Evolutionary conservation across 2,113 vertebrate genomes (phyloP), one percentile per base, ranked within the genome.

Genomic region (Bubo scandiacus): DNA sequence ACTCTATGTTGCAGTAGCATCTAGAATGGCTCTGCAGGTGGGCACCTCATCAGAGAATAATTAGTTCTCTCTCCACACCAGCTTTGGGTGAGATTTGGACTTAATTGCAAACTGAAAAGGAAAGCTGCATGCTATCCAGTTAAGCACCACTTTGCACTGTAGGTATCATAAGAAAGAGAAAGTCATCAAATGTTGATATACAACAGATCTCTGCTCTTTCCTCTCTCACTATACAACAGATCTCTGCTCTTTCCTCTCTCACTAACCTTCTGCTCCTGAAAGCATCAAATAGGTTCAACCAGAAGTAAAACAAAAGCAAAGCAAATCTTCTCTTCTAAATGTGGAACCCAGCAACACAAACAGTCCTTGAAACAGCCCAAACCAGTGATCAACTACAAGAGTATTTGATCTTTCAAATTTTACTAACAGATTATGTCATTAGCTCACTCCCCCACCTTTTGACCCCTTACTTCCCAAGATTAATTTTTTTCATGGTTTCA

Each of bases 21-120:
- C 38, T 47, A 54, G 59, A 88, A 67, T 47, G 40, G 34, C 88
- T 92, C 94, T 88, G 88, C 83, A 74, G 88, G 94, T 78, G 88
- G 80, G 63, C 55, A 81, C 26, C 55, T 92, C 92, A 95, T 94
- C 92, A 90, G 71, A 83, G 59, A 54, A 42, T 71, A 93, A 96
- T 93, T 71, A 92, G 36, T 84, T 4, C 34, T 86, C 34, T 26
- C 34, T 86, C 30, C 51, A 30, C 51, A 84, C 38, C 20, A 67
- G 63, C 79, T 86, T 63, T 70, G 63, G 18, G 42, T 42, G 49
- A 84, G 58, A 68, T 43, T 57, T 57, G 71, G 70, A 70, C n/a
- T 84, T 81, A 89, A 95, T 84, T 89, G 77, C 73, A 94, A 40
- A 49, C 54, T 65, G 68, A 95, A 93, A 92, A 42, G 72, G 61